These are phyloP conservation scores for Mimumesa dahlbomi DNA, from an alignment of 2,888 invertebrate genomes.

Conservation along the genomic window DNA sequence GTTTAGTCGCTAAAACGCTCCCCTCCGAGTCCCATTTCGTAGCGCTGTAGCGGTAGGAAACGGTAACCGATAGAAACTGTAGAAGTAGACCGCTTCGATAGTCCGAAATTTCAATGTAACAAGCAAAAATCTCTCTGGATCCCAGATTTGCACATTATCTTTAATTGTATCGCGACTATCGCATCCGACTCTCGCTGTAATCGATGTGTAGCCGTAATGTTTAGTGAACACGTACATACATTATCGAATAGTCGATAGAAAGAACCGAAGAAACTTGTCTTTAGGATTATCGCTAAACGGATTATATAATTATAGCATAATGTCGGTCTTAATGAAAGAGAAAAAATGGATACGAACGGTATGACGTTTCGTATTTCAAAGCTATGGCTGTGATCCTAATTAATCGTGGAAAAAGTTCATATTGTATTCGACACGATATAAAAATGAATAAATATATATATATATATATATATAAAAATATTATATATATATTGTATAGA, in stretches of 20 bases:
- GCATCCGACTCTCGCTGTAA: conserved; percentile 42
- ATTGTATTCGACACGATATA: conserved; percentile 73
- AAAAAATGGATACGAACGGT: conserved; percentile 76
- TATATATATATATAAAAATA: conserved; percentile 20
- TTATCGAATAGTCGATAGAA: conserved; percentile 53
- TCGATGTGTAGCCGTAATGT: conserved; percentile 64
- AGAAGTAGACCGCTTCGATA: conserved; percentile 8
- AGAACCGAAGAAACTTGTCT: conserved; percentile 67
- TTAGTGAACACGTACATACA: conserved; percentile 32
- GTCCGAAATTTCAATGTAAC: background rate
- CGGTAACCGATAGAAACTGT: background rate
- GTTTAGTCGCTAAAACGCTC: background rate
- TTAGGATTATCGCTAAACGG: conserved; percentile 72
- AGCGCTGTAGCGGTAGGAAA: background rate
- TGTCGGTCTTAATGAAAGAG: conserved; percentile 76
- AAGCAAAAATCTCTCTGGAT: background rate
- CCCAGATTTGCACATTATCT: background rate
- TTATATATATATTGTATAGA: conserved; percentile 26
- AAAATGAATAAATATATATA: conserved; percentile 39
- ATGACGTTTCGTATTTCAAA: conserved; percentile 80
- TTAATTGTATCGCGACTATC: conserved; percentile 25
- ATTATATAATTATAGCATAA: conserved; percentile 67
- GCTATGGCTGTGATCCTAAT: conserved; percentile 79
- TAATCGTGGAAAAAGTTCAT: conserved; percentile 75
- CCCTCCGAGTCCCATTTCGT: background rate